Evolutionary conservation across 2,113 vertebrate genomes (phyloP).

Genomic region (Trochalopteron elliotii): DNA sequence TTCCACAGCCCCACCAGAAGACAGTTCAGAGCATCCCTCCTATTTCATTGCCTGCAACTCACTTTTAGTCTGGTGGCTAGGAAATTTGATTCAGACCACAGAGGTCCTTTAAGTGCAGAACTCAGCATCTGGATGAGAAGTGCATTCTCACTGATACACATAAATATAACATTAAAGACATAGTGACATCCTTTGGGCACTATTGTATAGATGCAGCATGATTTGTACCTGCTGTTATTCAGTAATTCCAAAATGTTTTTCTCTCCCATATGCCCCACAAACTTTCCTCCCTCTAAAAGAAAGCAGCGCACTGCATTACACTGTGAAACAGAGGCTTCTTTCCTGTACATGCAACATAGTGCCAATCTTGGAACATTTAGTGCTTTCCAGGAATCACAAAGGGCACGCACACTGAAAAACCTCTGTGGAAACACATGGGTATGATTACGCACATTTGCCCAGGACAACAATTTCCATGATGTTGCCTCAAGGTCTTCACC

Average conservation of each 20-base stretch:
- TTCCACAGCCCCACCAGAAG: background rate
- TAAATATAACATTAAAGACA: background rate
- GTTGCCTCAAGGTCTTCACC: background rate
- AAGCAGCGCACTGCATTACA: fast-evolving
- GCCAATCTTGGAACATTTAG: background rate
- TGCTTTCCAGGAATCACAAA: background rate
- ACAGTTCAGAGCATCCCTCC: background rate
- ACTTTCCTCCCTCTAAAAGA: background rate
- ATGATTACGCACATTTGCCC: background rate
- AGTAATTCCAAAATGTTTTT: background rate
- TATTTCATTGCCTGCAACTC: background rate
- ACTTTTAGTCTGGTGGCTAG: background rate
- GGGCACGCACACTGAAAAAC: background rate
- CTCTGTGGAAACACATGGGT: background rate
- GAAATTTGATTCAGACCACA: background rate
- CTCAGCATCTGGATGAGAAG: background rate
- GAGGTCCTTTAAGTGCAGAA: background rate
- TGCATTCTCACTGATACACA: background rate
- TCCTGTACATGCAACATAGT: background rate
- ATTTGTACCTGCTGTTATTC: background rate
- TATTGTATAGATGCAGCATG: background rate
- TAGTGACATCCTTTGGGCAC: background rate
- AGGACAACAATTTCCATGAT: background rate
- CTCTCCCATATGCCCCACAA: background rate
- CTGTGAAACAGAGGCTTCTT: background rate